Evolutionary conservation across 2,888 invertebrate genomes (phyloP).

Genomic region (Caradrina kadenii): DNA sequence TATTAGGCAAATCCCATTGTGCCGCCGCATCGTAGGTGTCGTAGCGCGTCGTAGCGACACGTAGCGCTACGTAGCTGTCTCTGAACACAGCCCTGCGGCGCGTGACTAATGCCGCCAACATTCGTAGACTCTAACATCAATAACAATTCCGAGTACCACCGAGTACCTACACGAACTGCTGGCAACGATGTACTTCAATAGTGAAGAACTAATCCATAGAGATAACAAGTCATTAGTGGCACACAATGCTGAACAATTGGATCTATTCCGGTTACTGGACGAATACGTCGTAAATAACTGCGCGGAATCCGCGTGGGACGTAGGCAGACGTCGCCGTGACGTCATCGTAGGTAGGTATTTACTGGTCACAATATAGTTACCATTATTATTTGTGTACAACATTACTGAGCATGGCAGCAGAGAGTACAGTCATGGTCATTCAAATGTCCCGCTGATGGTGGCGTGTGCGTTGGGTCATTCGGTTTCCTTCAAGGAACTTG

Average conservation of each 20-base stretch:
- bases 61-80: neutral
- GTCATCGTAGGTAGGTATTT: slow-evolving; percentile 18
- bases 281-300: slow-evolving; percentile 15
- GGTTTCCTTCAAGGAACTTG: no score
- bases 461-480: no score
- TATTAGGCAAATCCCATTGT: no score
- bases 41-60: slow-evolving; percentile 21
- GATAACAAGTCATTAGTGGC: slow-evolving; percentile 41
- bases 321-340: slow-evolving; percentile 14
- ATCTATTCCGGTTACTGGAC: slow-evolving; percentile 23
- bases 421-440: no score
- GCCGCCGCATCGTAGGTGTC: slow-evolving; percentile 16
- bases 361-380: no score
- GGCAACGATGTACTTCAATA: slow-evolving; percentile 14
- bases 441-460: no score
- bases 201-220: slow-evolving; percentile 26
- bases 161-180: neutral
- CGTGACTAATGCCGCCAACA: slow-evolving; percentile 4
- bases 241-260: slow-evolving; percentile 41
- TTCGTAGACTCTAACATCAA: neutral
- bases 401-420: no score
- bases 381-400: no score
- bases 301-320: slow-evolving; percentile 40
- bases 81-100: neutral
- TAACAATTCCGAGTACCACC: neutral